Percentiles rank a stretch among this genome's conserved stretches.
phyloP scores from a whole-genome alignment of 2,888 invertebrate species.

The Sceliomorpha sp. region DNA sequence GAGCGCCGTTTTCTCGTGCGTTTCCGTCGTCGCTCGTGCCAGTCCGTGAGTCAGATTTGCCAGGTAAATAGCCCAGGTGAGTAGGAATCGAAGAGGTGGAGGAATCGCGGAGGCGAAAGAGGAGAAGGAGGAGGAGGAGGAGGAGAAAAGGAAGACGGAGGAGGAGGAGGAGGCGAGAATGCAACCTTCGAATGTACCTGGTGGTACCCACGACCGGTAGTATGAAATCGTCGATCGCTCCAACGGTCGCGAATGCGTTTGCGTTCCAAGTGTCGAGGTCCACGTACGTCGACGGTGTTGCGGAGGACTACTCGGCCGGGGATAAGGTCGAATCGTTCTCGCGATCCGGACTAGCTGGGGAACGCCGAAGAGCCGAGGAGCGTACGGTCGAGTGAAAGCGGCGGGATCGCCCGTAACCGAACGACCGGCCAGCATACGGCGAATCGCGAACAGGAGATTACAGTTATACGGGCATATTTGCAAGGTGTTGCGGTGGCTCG shows the following conservation, averaged over 20 bases:
- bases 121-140: slow-evolving; percentile 33
- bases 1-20: slow-evolving; percentile 37
- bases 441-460: too few relatives aligned
- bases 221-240: slow-evolving; percentile 63
- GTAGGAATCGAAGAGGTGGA: slow-evolving; percentile 48
- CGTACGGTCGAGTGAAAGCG: too few relatives aligned
- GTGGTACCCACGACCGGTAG: slow-evolving; percentile 64
- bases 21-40: slow-evolving; percentile 28
- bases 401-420: too few relatives aligned
- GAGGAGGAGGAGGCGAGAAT: slow-evolving; percentile 57
- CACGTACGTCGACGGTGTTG: too few relatives aligned
- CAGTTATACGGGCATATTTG: slow-evolving; percentile 9
- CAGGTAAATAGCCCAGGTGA: slow-evolving; percentile 56
- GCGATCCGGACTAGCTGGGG: too few relatives aligned
- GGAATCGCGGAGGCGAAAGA: slow-evolving; percentile 35
- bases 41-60: slow-evolving; percentile 42
- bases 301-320: too few relatives aligned
- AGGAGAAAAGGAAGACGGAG: slow-evolving; percentile 3
- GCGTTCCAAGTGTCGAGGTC: slow-evolving; percentile 26
- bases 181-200: slow-evolving; percentile 70
- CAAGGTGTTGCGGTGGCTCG: slow-evolving; percentile 7
- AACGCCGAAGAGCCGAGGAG: too few relatives aligned
- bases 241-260: slow-evolving; percentile 49
- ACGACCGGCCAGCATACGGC: slow-evolving; percentile 19
- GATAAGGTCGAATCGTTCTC: too few relatives aligned